Evolutionary conservation across 1,140 invertebrate genomes (phyloP), one percentile per base, ranked within the genome.

Genomic region (Hylyphantes graminicola): DNA sequence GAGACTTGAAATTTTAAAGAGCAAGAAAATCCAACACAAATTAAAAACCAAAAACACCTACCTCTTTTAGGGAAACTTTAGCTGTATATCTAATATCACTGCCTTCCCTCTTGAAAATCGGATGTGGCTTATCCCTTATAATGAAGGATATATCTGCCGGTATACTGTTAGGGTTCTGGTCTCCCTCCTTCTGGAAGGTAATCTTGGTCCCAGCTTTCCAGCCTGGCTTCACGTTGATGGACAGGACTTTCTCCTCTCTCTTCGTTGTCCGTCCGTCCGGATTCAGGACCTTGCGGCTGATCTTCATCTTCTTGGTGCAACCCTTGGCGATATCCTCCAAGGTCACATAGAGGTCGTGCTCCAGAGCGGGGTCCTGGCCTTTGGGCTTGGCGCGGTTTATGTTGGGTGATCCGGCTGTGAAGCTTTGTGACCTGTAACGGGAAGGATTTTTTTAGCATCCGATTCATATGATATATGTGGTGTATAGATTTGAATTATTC

Each of bases 171-270:
- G 96, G 94, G 13, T 94, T 94, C 88, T 99, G 98, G 90, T 99
- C 98, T 12, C 98, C 98, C 91, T 99, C 98, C 87, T 97, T 94
- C 88, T 98, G 97, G 92, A 99, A 99, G 80, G 98, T 99, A 82
- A 99, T 98, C 90, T 98, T 99, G 0, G 98, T 99, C n/a, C 98
- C 98, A n/a, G 97, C 96, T 91, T 98, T 99, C 98, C 98, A 99
- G 15, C 98, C 98, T n/a, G 97, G 97, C 89, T 99, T 99, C 4
- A 99, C 96, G 87, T 97, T 97, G 85, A 99, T 99, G 0, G 97
- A 98, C 10, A 99, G 91, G 59, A 99, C 96, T 92, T 99, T 99
- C 89, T 99, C 98, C 89, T 99, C 96, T 87, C 98, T 97, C 86
- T 94, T 94, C 8, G 90, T 90, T 0, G 94, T 93, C 77, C 92